A percentile compares a stretch with the other conserved stretches of the same genome.
phyloP scores from a whole-genome alignment of 1,140 invertebrate species.

The Platyura marginata region DNA sequence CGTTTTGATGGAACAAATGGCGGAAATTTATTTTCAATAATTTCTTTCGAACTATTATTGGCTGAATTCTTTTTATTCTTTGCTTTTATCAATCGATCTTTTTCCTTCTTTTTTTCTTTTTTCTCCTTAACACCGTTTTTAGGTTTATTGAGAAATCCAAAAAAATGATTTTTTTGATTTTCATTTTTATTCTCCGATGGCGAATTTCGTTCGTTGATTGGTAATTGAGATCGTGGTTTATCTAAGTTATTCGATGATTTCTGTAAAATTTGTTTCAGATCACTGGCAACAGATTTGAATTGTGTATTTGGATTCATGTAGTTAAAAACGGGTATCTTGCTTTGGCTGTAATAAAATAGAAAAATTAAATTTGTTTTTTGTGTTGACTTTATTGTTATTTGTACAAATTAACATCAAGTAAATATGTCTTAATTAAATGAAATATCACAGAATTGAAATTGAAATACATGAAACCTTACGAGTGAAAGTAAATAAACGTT shows the following conservation, averaged over 20 bases:
- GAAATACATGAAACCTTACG: no score
- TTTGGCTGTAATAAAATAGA: no score
- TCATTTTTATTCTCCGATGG: background rate
- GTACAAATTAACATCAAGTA: no score
- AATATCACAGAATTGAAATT: no score
- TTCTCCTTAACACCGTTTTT: background rate
- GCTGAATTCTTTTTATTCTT: background rate
- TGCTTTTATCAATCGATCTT: background rate
- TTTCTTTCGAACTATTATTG: background rate
- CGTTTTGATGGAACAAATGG: constrained; percentile 3
- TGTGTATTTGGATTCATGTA: constrained; percentile 2
- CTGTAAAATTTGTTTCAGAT: no score
- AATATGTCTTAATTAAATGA: no score
- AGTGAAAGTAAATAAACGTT: no score
- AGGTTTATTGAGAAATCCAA: background rate
- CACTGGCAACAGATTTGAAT: background rate
- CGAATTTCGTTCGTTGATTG: no score
- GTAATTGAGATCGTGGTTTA: no score
- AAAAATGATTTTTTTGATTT: background rate
- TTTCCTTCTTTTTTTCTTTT: background rate
- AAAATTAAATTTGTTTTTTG: no score
- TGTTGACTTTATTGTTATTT: no score
- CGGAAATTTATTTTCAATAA: background rate
- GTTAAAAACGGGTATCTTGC: constrained; percentile 1
- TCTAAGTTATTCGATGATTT: no score